Evolutionary conservation across 2,797 vertebrate species (phyloP).

Genomic region (Mustela erminea): DNA sequence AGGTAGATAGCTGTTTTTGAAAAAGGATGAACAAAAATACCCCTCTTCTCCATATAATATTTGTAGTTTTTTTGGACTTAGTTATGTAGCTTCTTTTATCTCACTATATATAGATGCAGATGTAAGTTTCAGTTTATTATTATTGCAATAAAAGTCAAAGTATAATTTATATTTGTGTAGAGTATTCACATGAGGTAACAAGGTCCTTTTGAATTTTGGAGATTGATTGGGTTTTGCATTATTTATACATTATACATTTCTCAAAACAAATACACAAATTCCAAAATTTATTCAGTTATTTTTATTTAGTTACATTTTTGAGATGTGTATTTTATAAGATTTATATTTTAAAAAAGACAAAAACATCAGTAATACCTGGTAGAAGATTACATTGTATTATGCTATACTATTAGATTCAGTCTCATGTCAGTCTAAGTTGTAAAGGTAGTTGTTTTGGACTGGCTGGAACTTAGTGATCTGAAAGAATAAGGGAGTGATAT

Average conservation of each 20-base stretch:
- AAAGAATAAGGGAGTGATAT: not conserved
- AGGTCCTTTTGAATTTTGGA: conserved; percentile 56
- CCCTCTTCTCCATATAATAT: not conserved
- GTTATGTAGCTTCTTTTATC: conserved; percentile 10
- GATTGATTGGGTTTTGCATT: conserved; percentile 34
- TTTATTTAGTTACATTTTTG: conserved; percentile 33
- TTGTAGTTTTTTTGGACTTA: not conserved
- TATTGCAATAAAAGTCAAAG: not conserved
- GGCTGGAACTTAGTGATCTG: not conserved
- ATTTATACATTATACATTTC: conserved; percentile 55
- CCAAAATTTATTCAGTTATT: not conserved
- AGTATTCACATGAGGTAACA: not conserved
- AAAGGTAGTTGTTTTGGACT: not conserved
- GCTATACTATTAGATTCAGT: not conserved
- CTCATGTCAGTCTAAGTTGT: not conserved
- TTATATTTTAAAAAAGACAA: conserved; percentile 22
- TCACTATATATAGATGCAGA: not conserved
- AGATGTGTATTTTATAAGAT: conserved; percentile 12
- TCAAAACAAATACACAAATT: conserved; percentile 33
- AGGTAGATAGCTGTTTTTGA: conserved; percentile 36
- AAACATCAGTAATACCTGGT: not conserved
- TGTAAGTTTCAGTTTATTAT: conserved; percentile 26
- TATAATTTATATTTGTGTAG: not conserved
- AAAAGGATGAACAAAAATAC: conserved; percentile 17
- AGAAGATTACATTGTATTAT: not conserved